Evolutionary conservation across 2,113 vertebrate genomes (phyloP).

Genomic region (Hyaena hyaena): DNA sequence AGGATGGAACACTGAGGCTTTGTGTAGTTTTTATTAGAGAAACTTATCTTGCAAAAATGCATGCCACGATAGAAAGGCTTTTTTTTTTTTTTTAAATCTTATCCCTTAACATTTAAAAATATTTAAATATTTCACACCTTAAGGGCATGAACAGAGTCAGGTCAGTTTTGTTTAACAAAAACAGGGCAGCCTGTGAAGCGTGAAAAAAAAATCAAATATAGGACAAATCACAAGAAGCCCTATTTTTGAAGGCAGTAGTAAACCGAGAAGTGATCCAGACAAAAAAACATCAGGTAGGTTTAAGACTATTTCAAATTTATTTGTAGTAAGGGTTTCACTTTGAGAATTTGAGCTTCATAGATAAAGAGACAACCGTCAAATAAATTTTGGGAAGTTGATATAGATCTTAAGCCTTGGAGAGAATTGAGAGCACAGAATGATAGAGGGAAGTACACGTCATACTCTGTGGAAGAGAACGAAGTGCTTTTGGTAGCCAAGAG

Average conservation of each 20-base stretch:
- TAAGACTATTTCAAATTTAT: neutral
- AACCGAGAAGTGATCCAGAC: neutral
- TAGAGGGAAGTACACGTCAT: neutral
- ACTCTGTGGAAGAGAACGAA: neutral
- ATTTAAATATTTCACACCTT: conserved; percentile 27
- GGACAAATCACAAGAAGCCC: neutral
- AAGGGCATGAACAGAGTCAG: neutral
- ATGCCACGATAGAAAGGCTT: neutral
- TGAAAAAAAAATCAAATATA: neutral
- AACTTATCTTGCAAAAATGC: neutral
- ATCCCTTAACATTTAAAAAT: neutral
- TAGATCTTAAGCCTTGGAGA: neutral
- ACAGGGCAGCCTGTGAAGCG: neutral
- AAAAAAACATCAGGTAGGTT: neutral
- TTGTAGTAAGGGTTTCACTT: neutral
- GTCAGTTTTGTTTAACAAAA: conserved; percentile 55
- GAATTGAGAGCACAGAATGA: neutral
- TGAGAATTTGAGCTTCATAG: neutral
- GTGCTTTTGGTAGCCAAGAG: neutral
- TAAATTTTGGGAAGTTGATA: neutral
- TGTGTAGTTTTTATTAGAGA: neutral
- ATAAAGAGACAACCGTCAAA: neutral
- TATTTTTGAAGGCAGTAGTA: neutral
- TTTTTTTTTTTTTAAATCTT: neutral
- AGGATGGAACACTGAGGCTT: neutral